These are phyloP conservation scores for Melinaea menophilus DNA, from an alignment of 2,888 invertebrate species.

Conservation along the genomic window DNA sequence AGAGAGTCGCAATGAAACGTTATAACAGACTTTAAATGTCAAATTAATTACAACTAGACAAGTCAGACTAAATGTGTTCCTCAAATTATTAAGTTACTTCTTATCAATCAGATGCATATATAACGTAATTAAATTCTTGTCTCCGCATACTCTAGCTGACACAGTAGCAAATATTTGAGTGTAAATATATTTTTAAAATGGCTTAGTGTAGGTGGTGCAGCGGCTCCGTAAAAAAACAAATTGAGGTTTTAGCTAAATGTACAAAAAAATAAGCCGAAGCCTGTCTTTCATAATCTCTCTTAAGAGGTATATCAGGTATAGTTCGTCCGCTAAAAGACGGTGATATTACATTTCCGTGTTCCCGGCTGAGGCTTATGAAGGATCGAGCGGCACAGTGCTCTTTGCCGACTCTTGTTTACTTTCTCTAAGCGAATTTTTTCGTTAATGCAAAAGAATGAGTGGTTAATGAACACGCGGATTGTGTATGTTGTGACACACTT, in stretches of 20 bases:
- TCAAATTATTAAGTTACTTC: too few relatives aligned
- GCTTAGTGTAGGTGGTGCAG: background rate
- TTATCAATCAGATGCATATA: too few relatives aligned
- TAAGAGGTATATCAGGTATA: conserved; percentile 18
- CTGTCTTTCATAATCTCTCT: conserved; percentile 24
- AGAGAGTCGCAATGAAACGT: too few relatives aligned
- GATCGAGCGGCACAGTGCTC: background rate
- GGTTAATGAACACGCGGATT: background rate
- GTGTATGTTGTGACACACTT: background rate
- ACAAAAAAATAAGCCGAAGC: conserved; percentile 25
- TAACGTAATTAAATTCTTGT: too few relatives aligned
- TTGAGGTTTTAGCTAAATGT: background rate
- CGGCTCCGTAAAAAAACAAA: background rate
- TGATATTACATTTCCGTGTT: too few relatives aligned
- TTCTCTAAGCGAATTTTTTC: background rate
- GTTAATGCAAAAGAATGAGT: background rate
- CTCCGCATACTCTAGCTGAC: too few relatives aligned
- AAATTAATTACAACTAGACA: too few relatives aligned
- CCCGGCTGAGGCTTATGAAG: background rate
- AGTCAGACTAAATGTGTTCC: too few relatives aligned
- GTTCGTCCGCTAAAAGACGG: background rate
- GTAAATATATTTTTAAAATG: background rate
- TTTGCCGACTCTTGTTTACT: background rate
- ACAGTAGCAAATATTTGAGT: too few relatives aligned
- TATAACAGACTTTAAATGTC: too few relatives aligned